Base-by-base conservation (phyloP, 2,797 vertebrate species). In the Poecilia gillii region DNA sequence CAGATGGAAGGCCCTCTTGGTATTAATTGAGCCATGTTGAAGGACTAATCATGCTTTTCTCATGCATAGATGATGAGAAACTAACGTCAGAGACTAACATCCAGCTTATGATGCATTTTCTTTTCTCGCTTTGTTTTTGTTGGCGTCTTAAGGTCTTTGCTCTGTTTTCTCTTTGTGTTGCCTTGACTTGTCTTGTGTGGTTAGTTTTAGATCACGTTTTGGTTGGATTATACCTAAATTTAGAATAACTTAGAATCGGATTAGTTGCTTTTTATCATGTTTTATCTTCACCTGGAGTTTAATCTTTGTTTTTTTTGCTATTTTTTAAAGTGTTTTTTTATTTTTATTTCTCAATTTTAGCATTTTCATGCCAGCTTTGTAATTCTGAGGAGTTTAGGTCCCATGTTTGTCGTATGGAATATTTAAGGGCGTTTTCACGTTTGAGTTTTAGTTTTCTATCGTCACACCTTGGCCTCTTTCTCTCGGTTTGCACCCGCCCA, bases 1-100 rank as follows among this genome's bases (percentile, higher is more conserved):
- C 66, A 39, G 66, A 68, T 4, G 41, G 77, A 73, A 75, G 84
- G 75, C n/a, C 12, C 73, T 62, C 13, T 1, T 55, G 51, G 39
- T 45, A 80, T 77, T 80, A 74, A 71, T 84, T 64, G 31, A 33
- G 73, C 78, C 36, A 41, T 41, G 4, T 68, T 25, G 36, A 68
- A 12, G 64, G 36, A 41, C 1, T 68, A 12, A 2, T 41, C 3
- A 41, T 68, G 8, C 25, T 20, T 43, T 5, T n/a, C 6, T 25
- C 20, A 23, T 70, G n/a, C 39, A 41, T 43, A 43, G 9, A n/a
- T 70, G 39, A 20, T 23, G 39, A 68, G 2, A 36, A 68, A 36
- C 59, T 64, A 2, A 16, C 13, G 7, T 66, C 64, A 68, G 36
- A 41, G 18, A 6, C 36, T 0, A 25, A 70, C 4, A 43, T 70